phyloP scores from a whole-genome alignment of 2,888 invertebrate genomes.

The Crepidodera aurea region DNA sequence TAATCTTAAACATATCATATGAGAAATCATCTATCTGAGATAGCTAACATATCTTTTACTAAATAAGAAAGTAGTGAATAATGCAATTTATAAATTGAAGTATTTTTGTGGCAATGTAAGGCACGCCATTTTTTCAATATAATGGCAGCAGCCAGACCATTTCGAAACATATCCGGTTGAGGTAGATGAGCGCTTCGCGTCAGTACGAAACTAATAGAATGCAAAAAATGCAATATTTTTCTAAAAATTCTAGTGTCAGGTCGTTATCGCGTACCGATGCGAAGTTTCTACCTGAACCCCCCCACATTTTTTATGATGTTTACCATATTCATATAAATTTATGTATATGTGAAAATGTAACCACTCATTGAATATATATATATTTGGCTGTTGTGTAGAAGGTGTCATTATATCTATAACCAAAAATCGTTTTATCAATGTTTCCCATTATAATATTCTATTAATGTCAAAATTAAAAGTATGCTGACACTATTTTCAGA shows the following conservation, averaged over 20 bases:
- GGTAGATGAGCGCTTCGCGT: constrained; percentile 56
- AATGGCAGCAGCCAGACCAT: constrained; percentile 59
- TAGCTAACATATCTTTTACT: constrained; percentile 48
- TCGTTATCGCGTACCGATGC: constrained; percentile 61
- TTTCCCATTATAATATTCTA: constrained; percentile 60
- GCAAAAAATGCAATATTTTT: constrained; percentile 57
- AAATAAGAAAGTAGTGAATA: constrained; percentile 30
- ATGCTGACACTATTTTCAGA: constrained; percentile 48
- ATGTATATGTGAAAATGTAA: constrained; percentile 47
- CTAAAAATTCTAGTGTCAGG: constrained; percentile 60
- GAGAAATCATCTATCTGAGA: constrained; percentile 47
- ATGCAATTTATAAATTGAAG: constrained; percentile 54
- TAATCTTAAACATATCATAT: constrained; percentile 47
- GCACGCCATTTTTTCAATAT: constrained; percentile 45
- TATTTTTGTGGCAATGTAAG: constrained; percentile 58
- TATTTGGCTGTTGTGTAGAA: constrained; percentile 59
- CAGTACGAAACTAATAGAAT: constrained; percentile 54
- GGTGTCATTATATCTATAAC: constrained; percentile 55
- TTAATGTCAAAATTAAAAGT: constrained; percentile 58
- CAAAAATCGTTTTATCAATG: constrained; percentile 56
- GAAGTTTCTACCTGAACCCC: constrained; percentile 55
- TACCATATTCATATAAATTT: constrained; percentile 52
- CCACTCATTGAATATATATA: constrained; percentile 45
- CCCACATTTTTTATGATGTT: constrained; percentile 59
- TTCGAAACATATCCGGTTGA: constrained; percentile 62